Conservation (phyloP, 2,113 vertebrate genomes). For the Balaeniceps rex region DNA sequence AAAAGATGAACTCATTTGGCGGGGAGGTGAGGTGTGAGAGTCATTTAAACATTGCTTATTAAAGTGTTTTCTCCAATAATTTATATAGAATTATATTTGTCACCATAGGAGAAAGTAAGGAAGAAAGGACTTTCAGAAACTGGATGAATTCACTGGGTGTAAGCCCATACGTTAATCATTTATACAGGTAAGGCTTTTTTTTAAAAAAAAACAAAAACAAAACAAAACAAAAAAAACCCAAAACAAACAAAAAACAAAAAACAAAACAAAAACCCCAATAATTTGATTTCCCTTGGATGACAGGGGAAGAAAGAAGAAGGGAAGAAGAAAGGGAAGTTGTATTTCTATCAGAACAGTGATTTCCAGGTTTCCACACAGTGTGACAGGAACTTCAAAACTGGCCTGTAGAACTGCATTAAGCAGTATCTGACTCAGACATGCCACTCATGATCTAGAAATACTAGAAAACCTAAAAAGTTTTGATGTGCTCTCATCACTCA, state of each 20-base stretch:
- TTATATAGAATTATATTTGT: conserved; percentile 27
- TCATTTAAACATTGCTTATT: not conserved
- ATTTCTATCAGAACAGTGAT: not conserved
- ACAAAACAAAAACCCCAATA: too few species aligned
- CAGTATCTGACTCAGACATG: not conserved
- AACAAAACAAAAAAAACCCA: too few species aligned
- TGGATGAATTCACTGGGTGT: conserved; percentile 99
- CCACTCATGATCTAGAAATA: not conserved
- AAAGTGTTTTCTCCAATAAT: not conserved
- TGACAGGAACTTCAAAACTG: not conserved
- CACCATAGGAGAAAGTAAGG: conserved; percentile 85
- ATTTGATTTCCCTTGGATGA: not conserved
- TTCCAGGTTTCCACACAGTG: not conserved
- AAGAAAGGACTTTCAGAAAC: conserved; percentile 94
- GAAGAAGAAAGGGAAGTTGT: not conserved
- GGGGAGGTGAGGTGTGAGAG: not conserved
- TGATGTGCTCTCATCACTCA: not conserved
- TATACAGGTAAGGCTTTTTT: conserved; percentile 83
- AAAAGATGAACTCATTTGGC: not conserved
- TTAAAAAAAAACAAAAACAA: too few species aligned
- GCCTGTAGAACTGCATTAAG: not conserved
- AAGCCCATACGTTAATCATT: conserved; percentile 87
- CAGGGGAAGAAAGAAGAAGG: not conserved
- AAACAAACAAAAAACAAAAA: too few species aligned
- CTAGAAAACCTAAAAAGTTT: not conserved